Percentiles rank a stretch among this genome's conserved stretches.
phyloP scores from a whole-genome alignment of 1,140 invertebrate species.

The Drosophila sechellia region DNA sequence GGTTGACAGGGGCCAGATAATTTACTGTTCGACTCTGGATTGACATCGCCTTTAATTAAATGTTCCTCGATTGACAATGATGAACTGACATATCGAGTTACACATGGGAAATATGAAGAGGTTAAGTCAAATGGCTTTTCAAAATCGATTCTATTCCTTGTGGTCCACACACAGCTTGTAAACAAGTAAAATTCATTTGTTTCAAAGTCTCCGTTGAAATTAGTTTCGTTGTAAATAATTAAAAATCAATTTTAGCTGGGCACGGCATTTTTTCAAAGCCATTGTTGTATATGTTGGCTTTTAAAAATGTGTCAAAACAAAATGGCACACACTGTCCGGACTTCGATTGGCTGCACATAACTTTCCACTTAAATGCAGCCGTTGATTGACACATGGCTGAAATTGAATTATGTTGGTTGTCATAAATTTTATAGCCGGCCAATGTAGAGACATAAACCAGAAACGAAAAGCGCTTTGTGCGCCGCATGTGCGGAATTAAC shows the following conservation, averaged over 20 bases:
- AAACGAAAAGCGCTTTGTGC: constrained; percentile 28
- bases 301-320: constrained; percentile 39
- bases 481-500: constrained; percentile 51
- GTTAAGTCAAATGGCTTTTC: not conserved
- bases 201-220: not conserved
- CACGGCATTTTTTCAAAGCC: not conserved
- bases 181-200: constrained; percentile 7
- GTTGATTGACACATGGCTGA: constrained; percentile 77
- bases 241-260: constrained; percentile 24
- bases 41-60: constrained; percentile 38
- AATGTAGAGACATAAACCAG: constrained; percentile 51
- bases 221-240: constrained; percentile 21
- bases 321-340: constrained; percentile 10
- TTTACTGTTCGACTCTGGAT: constrained; percentile 28
- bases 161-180: constrained; percentile 1
- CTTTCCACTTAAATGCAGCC: constrained; percentile 78
- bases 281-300: not conserved
- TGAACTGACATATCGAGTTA: not conserved
- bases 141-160: constrained; percentile 1
- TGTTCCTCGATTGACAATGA: constrained; percentile 34
- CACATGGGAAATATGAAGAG: constrained; percentile 11
- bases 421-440: constrained; percentile 62
- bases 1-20: constrained; percentile 39
- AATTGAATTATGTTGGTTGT: constrained; percentile 73
- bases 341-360: constrained; percentile 60